A percentile compares a stretch with the other conserved stretches of the same genome.
These are phyloP conservation scores for Callyntrura sp. DNA, from an alignment of 2,888 invertebrate species.

Conservation along the genomic window DNA sequence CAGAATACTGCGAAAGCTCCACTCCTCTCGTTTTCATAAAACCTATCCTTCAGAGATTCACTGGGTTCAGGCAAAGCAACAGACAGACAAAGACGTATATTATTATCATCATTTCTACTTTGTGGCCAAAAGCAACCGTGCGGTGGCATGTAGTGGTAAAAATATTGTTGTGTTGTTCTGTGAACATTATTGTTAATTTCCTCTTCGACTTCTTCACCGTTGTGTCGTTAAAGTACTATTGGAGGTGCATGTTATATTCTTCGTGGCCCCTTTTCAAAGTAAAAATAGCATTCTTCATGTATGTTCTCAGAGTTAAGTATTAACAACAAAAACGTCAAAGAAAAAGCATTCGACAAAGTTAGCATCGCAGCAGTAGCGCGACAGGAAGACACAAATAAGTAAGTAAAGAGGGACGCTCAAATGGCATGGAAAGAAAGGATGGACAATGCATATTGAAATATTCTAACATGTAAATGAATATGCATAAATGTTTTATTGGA, in stretches of 20 bases:
- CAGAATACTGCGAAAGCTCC: constrained; percentile 1
- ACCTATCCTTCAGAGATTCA: constrained; percentile 1
- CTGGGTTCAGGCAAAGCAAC: constrained; percentile 20
- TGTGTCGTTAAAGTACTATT: constrained; percentile 27
- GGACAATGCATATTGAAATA: background rate
- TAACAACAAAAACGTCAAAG: too few species aligned
- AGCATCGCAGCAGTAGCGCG: background rate
- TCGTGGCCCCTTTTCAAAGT: background rate
- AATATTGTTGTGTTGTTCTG: background rate
- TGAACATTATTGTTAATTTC: constrained; percentile 2
- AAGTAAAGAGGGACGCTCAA: constrained; percentile 10
- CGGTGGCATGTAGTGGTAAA: background rate
- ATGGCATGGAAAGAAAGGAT: constrained; percentile 4
- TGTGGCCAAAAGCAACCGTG: too few species aligned
- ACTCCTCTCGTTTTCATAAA: background rate
- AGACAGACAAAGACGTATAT: too few species aligned
- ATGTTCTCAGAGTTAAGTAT: too few species aligned
- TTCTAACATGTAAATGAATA: too few species aligned
- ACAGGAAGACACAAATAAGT: constrained; percentile 19
- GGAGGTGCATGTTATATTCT: constrained; percentile 33
- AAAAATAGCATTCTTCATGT: constrained; percentile 30
- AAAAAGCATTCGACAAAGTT: too few species aligned
- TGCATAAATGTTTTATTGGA: constrained; percentile 19
- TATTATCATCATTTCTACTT: background rate
- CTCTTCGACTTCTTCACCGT: background rate